These are phyloP conservation scores for Protobothrops flavoviridis DNA, from an alignment of 2,113 vertebrate species.

Conservation along the genomic window DNA sequence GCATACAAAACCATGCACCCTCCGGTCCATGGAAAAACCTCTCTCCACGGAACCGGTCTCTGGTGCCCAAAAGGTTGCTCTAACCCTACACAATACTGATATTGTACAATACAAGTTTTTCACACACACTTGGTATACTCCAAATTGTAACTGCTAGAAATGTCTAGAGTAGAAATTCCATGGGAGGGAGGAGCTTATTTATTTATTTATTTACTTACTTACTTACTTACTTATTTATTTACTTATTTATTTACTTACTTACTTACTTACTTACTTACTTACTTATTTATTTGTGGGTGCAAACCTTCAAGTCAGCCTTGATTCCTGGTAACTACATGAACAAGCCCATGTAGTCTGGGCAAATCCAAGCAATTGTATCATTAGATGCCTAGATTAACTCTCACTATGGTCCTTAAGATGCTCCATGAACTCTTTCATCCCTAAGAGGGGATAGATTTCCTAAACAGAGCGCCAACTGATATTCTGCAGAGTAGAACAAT, in stretches of 20 bases:
- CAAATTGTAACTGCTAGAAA: background rate
- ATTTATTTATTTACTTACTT: too few species aligned
- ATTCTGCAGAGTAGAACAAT: background rate
- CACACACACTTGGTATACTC: background rate
- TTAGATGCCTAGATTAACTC: background rate
- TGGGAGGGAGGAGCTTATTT: background rate
- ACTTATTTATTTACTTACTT: too few species aligned
- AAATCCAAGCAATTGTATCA: background rate
- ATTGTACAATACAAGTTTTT: background rate
- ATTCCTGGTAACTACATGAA: background rate
- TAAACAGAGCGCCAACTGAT: background rate
- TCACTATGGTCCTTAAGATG: background rate
- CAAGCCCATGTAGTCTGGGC: background rate
- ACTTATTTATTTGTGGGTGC: background rate
- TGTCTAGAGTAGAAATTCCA: background rate
- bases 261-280: background rate
- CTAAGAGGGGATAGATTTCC: background rate
- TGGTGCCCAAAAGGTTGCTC: too few species aligned
- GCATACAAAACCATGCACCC: too few species aligned
- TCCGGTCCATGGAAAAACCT: too few species aligned
- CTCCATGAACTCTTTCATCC: background rate
- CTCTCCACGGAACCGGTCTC: too few species aligned
- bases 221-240: too few species aligned
- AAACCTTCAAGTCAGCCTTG: background rate
- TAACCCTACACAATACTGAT: background rate